These are phyloP conservation scores for Scaptomyza pallida DNA, from an alignment of 1,140 invertebrate genomes.

Conservation along the genomic window DNA sequence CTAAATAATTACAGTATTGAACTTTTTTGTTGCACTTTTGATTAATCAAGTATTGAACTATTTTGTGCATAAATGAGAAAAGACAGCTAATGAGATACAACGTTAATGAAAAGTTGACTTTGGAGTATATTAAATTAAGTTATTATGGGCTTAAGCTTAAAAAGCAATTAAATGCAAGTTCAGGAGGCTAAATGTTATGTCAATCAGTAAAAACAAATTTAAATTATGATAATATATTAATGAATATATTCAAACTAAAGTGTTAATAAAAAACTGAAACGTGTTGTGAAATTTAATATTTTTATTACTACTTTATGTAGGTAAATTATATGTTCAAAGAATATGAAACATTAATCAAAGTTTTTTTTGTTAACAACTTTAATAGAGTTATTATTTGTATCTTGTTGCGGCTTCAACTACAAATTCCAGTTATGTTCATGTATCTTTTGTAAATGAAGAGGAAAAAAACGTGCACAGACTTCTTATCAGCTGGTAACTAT, in stretches of 20 bases:
- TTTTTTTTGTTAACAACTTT: background rate
- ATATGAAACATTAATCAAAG: too few species aligned
- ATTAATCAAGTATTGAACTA: conserved; percentile 23
- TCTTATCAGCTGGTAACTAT: conserved; percentile 10
- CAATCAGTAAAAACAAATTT: background rate
- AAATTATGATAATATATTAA: background rate
- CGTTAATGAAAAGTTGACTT: background rate
- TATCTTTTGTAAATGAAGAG: background rate
- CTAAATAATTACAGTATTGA: conserved; percentile 32
- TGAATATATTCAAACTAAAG: background rate
- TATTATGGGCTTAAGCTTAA: conserved; percentile 6
- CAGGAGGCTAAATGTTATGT: conserved; percentile 2
- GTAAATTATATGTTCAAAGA: too few species aligned
- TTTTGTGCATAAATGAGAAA: conserved; percentile 16
- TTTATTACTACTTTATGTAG: too few species aligned
- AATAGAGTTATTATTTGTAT: background rate
- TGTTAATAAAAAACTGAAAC: too few species aligned
- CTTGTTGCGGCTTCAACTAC: background rate
- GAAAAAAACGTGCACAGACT: conserved; percentile 4
- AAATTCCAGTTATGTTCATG: background rate
- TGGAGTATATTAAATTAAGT: conserved; percentile 1
- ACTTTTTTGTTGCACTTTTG: background rate
- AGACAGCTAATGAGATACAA: conserved; percentile 28
- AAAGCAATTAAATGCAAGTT: background rate
- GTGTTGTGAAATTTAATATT: too few species aligned